Base-by-base conservation (phyloP, 2,113 vertebrate species). In the Barnardius zonarius region DNA sequence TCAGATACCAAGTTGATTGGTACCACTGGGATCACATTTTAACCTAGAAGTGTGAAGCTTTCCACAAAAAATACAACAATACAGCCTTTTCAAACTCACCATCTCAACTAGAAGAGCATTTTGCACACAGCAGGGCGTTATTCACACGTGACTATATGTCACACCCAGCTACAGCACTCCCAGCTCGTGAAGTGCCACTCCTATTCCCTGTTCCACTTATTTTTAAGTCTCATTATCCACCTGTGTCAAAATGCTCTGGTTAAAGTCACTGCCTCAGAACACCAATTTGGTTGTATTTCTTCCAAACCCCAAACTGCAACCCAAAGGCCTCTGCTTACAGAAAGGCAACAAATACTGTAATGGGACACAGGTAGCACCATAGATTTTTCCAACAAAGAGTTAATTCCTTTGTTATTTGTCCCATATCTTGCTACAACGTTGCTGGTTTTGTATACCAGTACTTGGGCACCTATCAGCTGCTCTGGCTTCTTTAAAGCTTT, bases 81-180 rank as follows among this genome's bases (percentile, higher is more conserved):
- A 31, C 1, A 6, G 13, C n/a, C 18, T 57, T 52, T 75, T 18
- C 70, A 44, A 84, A 64, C 28, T 66, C 25, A 30, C 5, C 3
- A 7, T 7, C 43, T 51, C 66, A 35, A 41, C 30, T 7, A 49
- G 37, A 25, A 52, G 41, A 41, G 61, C 14, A 3, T n/a, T 83
- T 54, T 61, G 31, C 76, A 73, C 27, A 13, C 2, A 18, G 67
- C 44, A 85, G n/a, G 41, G 10, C 1, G 1, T 68, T 61, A 23
- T 5, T 43, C 37, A 46, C 52, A 48, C 0, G 0, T 25, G 73
- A 52, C 77, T 48, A 63, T 51, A 59, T 28, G 61, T 63, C 15
- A 4, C 22, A 55, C 27, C 43, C 52, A 81, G 62, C 52, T 16
- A 39, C 14, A 49, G 31, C 7, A 4, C 13, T 74, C 72, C n/a